These are phyloP conservation scores for Paradoxurus hermaphroditus DNA, from an alignment of 2,113 vertebrate genomes.

Conservation along the genomic window DNA sequence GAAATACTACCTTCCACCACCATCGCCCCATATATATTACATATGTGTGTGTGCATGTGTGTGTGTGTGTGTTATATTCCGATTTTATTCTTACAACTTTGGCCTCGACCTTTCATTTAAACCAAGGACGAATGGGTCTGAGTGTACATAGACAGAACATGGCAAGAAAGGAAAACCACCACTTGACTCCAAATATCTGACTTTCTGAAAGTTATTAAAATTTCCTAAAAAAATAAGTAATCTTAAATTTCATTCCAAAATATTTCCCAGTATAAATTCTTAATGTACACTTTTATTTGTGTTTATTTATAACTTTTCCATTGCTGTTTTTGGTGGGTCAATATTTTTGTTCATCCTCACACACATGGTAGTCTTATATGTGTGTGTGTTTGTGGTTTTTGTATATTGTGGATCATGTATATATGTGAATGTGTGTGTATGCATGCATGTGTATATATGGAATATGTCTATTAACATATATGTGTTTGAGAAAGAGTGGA, in stretches of 20 bases:
- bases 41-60: background rate
- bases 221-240: background rate
- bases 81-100: background rate
- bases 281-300: background rate
- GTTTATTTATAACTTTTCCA: background rate
- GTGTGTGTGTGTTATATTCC: background rate
- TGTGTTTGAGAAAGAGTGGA: background rate
- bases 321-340: background rate
- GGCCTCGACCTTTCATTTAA: background rate
- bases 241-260: constrained; percentile 25
- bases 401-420: background rate
- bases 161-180: background rate
- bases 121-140: background rate
- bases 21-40: background rate
- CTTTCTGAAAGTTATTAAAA: background rate
- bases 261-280: background rate
- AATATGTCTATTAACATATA: background rate
- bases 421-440: background rate
- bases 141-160: background rate
- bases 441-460: background rate
- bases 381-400: background rate
- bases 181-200: background rate
- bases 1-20: background rate
- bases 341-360: background rate
- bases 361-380: background rate